Conservation (phyloP, 2,113 vertebrate genomes). For the Hippocampus comes region DNA sequence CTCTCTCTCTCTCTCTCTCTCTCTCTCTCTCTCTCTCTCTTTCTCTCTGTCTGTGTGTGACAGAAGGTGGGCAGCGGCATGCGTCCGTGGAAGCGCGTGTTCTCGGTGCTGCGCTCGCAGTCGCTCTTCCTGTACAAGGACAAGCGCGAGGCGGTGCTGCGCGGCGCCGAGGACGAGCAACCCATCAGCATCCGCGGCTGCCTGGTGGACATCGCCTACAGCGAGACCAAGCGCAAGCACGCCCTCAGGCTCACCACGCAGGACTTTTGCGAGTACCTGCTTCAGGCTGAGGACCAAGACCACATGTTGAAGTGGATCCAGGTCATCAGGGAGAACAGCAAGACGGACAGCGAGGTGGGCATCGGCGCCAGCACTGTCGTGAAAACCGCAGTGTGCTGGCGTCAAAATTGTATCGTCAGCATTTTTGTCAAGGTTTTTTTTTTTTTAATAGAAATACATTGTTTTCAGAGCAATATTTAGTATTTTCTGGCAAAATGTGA, state of each 20-base stretch:
- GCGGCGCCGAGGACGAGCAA: slow-evolving; percentile 85
- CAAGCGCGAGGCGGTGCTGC: slow-evolving; percentile 86
- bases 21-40: too few relatives aligned
- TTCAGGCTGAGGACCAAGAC: slow-evolving; percentile 96
- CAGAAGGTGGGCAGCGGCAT: slow-evolving; percentile 93
- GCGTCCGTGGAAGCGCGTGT: slow-evolving; percentile 93
- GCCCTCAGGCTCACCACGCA: slow-evolving; percentile 94
- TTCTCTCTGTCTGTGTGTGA: background rate
- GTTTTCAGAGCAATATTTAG: background rate
- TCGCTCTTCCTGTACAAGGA: slow-evolving; percentile 94
- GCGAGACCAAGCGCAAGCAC: slow-evolving; percentile 95
- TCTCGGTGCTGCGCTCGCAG: slow-evolving; percentile 84
- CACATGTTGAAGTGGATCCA: slow-evolving; percentile 98
- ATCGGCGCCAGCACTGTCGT: slow-evolving; percentile 41
- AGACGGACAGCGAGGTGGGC: slow-evolving; percentile 90
- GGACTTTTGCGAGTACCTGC: slow-evolving; percentile 99
- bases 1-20: too few relatives aligned
- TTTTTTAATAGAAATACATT: background rate
- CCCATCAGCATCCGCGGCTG: slow-evolving; percentile 93
- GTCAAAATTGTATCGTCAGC: background rate
- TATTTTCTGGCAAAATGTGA: background rate
- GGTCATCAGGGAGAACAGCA: slow-evolving; percentile 92
- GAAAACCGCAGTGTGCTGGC: background rate
- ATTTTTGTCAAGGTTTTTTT: background rate
- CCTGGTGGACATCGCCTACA: slow-evolving; percentile 98